Evolutionary conservation across 1,140 invertebrate genomes (phyloP).

Genomic region (Cylas formicarius): DNA sequence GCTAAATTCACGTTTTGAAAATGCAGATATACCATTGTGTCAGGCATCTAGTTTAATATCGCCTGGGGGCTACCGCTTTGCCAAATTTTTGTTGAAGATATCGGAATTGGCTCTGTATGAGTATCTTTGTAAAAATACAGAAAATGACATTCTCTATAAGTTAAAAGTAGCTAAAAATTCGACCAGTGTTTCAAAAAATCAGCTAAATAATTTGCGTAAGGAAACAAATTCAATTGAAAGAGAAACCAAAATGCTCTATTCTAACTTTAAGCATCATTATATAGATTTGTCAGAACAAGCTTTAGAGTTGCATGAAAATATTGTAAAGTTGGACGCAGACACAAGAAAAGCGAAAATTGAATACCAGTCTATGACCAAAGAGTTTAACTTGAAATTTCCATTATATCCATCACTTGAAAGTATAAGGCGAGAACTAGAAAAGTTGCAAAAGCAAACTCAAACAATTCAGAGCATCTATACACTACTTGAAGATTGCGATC

Average conservation of each 20-base stretch:
- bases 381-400: constrained; percentile 13
- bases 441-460: constrained; percentile 12
- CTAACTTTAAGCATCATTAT: constrained; percentile 14
- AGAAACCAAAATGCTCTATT: constrained; percentile 5
- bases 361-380: neutral
- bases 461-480: too few relatives aligned
- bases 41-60: constrained; percentile 34
- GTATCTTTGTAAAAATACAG: constrained; percentile 16
- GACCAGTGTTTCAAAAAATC: constrained; percentile 9
- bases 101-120: constrained; percentile 29
- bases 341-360: constrained; percentile 6
- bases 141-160: neutral
- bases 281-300: constrained; percentile 10
- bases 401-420: constrained; percentile 3
- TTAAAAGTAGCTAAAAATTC: constrained; percentile 15
- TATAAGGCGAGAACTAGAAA: constrained; percentile 13
- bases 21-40: constrained; percentile 28
- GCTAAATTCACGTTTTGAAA: constrained; percentile 26
- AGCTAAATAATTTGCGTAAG: constrained; percentile 18
- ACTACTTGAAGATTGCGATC: too few relatives aligned
- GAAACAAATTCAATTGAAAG: constrained; percentile 13
- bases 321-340: constrained; percentile 9
- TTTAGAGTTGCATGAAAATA: constrained; percentile 7
- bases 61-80: constrained; percentile 33
- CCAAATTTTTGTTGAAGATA: constrained; percentile 32